Conservation (phyloP, 1,140 invertebrate genomes). For the Rhopalosiphum maidis region DNA sequence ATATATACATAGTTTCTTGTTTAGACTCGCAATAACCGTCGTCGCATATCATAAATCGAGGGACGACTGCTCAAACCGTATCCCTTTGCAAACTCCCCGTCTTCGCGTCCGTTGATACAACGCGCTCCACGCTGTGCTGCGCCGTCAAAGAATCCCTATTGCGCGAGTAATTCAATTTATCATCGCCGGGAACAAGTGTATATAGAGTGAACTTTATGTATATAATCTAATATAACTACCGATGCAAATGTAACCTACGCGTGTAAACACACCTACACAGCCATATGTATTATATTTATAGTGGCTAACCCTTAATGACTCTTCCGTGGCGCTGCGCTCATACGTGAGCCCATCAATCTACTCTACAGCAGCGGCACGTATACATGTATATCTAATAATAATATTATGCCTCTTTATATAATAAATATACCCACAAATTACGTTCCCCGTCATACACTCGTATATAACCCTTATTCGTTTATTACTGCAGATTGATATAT, state of each 20-base stretch:
- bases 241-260: not conserved
- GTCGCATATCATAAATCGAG: not conserved
- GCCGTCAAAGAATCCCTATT: not conserved
- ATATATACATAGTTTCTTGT: not conserved
- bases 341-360: not conserved
- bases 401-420: no score
- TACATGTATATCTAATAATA: no score
- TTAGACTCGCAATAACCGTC: slow-evolving; percentile 11
- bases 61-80: not conserved
- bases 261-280: not conserved
- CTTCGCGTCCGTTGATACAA: not conserved
- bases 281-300: not conserved
- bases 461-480: not conserved
- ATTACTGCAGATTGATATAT: no score
- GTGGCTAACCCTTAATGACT: not conserved
- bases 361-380: not conserved
- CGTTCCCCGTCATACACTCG: not conserved
- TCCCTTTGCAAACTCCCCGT: not conserved
- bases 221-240: not conserved
- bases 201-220: not conserved
- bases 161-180: slow-evolving; percentile 26
- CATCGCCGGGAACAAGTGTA: not conserved
- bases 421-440: not conserved
- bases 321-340: not conserved
- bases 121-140: not conserved